Conservation (phyloP, 2,797 vertebrate genomes). For the Erpetoichthys calabaricus region DNA sequence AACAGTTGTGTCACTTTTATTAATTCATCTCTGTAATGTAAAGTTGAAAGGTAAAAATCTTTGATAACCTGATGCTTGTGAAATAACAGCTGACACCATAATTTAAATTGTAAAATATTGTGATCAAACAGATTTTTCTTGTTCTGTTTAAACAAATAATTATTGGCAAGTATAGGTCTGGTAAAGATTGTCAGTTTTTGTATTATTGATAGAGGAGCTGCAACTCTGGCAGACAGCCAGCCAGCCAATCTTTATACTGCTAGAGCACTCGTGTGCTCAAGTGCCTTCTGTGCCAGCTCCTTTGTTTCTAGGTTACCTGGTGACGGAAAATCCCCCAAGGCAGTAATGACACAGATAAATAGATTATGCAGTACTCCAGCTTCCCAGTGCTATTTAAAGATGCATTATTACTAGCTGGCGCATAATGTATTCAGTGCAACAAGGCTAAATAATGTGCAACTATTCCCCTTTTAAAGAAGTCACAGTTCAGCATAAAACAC, state of each 20-base stretch:
- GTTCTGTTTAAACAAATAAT: no score
- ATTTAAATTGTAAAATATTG: no score
- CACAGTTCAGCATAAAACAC: neutral
- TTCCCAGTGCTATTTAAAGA: conserved; percentile 9
- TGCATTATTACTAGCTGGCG: neutral
- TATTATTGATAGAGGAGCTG: no score
- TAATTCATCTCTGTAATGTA: no score
- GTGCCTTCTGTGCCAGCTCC: neutral
- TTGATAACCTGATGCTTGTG: no score
- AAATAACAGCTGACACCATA: no score
- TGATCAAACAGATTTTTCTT: no score
- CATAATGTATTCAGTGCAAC: conserved; percentile 5
- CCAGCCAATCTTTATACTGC: neutral
- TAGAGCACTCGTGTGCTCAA: neutral
- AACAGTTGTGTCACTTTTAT: no score
- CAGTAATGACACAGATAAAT: conserved; percentile 4
- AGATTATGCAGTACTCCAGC: conserved; percentile 4
- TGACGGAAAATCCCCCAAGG: conserved; percentile 4
- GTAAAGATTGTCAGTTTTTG: no score
- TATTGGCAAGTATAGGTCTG: no score
- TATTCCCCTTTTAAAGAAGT: neutral
- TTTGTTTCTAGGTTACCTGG: conserved; percentile 8
- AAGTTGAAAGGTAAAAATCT: no score
- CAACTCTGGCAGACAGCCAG: neutral
- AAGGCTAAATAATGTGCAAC: neutral